phyloP scores from a whole-genome alignment of 2,888 invertebrate genomes.

The Beris chalybata region DNA sequence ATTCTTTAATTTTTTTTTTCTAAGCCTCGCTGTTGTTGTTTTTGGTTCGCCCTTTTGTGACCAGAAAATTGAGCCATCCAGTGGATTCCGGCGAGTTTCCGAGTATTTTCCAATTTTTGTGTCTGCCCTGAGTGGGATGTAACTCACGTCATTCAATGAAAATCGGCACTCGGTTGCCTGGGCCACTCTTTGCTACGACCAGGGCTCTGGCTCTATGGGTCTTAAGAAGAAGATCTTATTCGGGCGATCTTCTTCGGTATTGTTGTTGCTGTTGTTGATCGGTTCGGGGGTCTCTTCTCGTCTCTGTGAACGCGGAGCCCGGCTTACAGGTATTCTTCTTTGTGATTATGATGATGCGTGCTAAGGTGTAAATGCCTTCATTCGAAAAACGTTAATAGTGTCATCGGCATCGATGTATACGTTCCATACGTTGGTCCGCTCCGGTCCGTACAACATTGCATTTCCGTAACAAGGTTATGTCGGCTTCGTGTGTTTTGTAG shows the following conservation, averaged over 20 bases:
- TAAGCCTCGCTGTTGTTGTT: too few species aligned
- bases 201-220: background rate
- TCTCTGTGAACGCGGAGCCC: background rate
- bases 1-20: too few species aligned
- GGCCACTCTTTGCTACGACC: background rate
- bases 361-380: constrained; percentile 32
- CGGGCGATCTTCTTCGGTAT: too few species aligned
- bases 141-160: constrained; percentile 26
- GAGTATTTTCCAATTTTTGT: constrained; percentile 4
- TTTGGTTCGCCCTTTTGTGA: too few species aligned
- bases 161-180: constrained; percentile 12
- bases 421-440: background rate
- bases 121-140: constrained; percentile 16
- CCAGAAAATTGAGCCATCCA: too few species aligned
- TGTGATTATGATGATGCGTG: constrained; percentile 31
- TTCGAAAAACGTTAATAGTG: constrained; percentile 29
- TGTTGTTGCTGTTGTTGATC: too few species aligned
- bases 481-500: constrained; percentile 12
- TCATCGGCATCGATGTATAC: constrained; percentile 28
- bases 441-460: background rate
- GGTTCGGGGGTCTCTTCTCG: too few species aligned
- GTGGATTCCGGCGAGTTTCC: background rate
- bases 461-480: constrained; percentile 24
- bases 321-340: constrained; percentile 6
- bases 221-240: background rate